These are phyloP conservation scores for Octomys mimax DNA, from an alignment of 2,797 vertebrate species.

Conservation along the genomic window DNA sequence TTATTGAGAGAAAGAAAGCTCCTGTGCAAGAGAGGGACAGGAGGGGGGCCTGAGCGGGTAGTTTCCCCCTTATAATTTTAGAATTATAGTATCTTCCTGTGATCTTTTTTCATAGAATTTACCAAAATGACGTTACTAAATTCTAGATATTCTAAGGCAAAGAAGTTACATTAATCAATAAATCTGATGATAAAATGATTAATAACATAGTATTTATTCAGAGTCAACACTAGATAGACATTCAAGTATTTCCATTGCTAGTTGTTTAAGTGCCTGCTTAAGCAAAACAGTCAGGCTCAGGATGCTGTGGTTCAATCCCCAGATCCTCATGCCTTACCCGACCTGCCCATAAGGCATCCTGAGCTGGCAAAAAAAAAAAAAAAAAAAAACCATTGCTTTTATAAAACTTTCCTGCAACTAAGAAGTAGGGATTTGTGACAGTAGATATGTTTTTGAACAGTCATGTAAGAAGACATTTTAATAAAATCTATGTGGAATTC, in stretches of 20 bases:
- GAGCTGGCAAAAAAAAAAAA: too few relatives aligned
- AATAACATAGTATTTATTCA: background rate
- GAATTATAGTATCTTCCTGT: slow-evolving; percentile 36
- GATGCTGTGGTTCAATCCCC: too few relatives aligned
- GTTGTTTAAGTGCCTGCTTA: too few relatives aligned
- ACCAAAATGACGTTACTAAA: slow-evolving; percentile 14
- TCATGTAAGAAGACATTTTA: background rate
- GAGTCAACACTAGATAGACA: background rate
- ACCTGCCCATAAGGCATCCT: too few relatives aligned
- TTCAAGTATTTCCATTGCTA: background rate
- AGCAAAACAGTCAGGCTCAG: too few relatives aligned
- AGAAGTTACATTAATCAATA: slow-evolving; percentile 6
- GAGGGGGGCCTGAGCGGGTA: too few relatives aligned
- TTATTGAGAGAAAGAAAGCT: too few relatives aligned
- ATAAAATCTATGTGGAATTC: slow-evolving; percentile 17
- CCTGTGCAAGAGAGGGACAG: too few relatives aligned
- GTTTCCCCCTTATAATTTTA: background rate
- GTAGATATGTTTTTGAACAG: background rate
- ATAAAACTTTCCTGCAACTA: slow-evolving; percentile 22
- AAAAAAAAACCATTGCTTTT: background rate
- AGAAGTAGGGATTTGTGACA: background rate
- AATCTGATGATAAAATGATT: slow-evolving; percentile 36
- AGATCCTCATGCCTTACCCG: too few relatives aligned
- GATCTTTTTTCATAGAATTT: background rate
- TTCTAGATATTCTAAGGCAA: background rate